These are phyloP conservation scores for Limnephilus lunatus DNA, from an alignment of 2,888 invertebrate species.

Conservation along the genomic window DNA sequence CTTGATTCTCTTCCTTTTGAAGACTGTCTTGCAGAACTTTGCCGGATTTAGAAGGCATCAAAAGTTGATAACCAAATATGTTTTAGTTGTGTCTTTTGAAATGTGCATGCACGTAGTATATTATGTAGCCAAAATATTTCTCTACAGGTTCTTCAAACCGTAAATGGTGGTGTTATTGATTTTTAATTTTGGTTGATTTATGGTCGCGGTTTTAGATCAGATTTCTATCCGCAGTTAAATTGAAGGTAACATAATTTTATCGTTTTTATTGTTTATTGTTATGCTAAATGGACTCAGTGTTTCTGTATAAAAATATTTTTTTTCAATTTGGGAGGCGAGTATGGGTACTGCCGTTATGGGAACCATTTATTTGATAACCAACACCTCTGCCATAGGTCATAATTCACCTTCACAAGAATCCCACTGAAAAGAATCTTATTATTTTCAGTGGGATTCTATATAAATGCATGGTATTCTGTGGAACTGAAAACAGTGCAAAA, in stretches of 20 bases:
- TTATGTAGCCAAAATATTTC: conserved; percentile 17
- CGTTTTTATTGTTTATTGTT: not conserved
- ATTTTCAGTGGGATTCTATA: too few relatives aligned
- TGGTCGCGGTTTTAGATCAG: not conserved
- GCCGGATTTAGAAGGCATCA: conserved; percentile 3
- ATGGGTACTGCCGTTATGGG: too few relatives aligned
- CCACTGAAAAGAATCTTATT: too few relatives aligned
- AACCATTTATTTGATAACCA: too few relatives aligned
- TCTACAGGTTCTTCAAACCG: conserved; percentile 12
- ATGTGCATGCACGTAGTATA: conserved; percentile 13
- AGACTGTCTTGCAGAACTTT: not conserved
- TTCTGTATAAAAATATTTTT: not conserved
- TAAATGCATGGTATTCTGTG: too few relatives aligned
- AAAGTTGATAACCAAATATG: conserved; percentile 13
- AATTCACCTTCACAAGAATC: too few relatives aligned
- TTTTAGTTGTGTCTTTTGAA: conserved; percentile 23
- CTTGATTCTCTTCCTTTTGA: not conserved
- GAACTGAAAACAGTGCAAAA: too few relatives aligned
- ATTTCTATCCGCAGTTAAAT: not conserved
- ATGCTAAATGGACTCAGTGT: not conserved
- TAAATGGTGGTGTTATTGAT: not conserved
- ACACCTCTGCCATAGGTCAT: too few relatives aligned
- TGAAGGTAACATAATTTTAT: not conserved
- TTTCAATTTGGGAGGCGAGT: too few relatives aligned
- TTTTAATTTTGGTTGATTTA: not conserved